phyloP scores from a whole-genome alignment of 1,140 invertebrate species.

The Pachyrhynchus sulphureomaculatus region DNA sequence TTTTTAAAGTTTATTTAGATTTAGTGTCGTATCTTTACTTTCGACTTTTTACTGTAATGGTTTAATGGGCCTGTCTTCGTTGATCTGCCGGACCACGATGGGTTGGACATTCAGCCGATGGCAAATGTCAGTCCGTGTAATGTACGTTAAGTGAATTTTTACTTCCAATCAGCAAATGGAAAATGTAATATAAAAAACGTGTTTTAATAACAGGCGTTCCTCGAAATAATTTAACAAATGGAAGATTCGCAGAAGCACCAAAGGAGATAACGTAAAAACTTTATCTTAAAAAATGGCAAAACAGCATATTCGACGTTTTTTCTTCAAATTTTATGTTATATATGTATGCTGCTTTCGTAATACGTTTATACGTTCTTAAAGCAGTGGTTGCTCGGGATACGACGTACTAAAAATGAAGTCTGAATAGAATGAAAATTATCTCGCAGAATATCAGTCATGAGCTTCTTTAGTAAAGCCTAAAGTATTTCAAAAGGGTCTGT shows the following conservation, averaged over 20 bases:
- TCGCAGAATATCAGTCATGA: no score
- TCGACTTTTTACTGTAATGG: slow-evolving; percentile 35
- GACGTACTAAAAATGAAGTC: no score
- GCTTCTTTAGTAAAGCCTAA: no score
- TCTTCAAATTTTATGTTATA: no score
- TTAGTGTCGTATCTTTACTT: slow-evolving; percentile 33
- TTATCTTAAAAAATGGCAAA: slow-evolving; percentile 12
- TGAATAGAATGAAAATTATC: no score
- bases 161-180: slow-evolving; percentile 32
- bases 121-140: slow-evolving; percentile 28
- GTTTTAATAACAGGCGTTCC: slow-evolving; percentile 30
- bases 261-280: slow-evolving; percentile 17
- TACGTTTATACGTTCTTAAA: no score
- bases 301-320: slow-evolving; percentile 12
- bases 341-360: no score
- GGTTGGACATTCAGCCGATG: slow-evolving; percentile 18
- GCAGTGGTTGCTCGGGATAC: no score
- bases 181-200: slow-evolving; percentile 30
- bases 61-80: slow-evolving; percentile 29
- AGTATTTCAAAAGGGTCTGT: no score
- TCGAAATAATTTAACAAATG: slow-evolving; percentile 30
- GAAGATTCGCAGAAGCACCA: slow-evolving; percentile 14
- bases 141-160: slow-evolving; percentile 31
- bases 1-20: slow-evolving; percentile 31
- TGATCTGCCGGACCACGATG: slow-evolving; percentile 4